Percentiles rank a stretch among this genome's conserved stretches.
phyloP scores from a whole-genome alignment of 2,113 vertebrate species.

The Cochlearius cochlearius region DNA sequence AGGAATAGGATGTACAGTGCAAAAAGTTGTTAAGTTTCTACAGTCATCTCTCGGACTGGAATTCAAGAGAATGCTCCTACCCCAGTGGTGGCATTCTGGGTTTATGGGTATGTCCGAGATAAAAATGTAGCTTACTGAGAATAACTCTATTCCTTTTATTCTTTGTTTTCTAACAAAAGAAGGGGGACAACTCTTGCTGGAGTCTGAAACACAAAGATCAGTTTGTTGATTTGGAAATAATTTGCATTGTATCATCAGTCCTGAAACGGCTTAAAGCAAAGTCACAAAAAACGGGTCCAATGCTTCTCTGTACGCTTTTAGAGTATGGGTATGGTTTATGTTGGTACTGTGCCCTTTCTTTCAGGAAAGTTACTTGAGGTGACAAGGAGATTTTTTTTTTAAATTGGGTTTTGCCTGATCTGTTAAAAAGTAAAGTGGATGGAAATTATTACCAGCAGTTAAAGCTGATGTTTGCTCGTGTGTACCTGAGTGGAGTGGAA shows the following conservation, averaged over 20 bases:
- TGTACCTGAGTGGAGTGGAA: background rate
- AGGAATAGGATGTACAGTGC: background rate
- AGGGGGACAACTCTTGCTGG: background rate
- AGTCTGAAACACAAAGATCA: slow-evolving; percentile 36
- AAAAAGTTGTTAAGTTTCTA: background rate
- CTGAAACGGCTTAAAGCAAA: slow-evolving; percentile 21
- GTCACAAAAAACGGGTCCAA: slow-evolving; percentile 3
- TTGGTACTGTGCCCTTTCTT: background rate
- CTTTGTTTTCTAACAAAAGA: slow-evolving; percentile 36
- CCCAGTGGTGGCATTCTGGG: background rate
- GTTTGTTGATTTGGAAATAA: slow-evolving; percentile 48
- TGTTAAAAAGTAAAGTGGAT: background rate
- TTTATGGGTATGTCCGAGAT: background rate
- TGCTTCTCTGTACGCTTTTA: background rate
- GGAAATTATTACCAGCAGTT: background rate
- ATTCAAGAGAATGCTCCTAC: background rate
- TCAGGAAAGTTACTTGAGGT: background rate
- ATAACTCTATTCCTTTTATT: slow-evolving; percentile 10
- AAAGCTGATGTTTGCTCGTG: background rate
- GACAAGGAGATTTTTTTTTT: background rate
- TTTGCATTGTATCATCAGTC: slow-evolving; percentile 20
- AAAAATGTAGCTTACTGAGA: slow-evolving; percentile 4
- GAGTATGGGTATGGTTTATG: background rate
- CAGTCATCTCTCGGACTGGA: background rate
- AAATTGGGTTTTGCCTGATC: background rate